Evolutionary conservation across 2,888 invertebrate species (phyloP), one percentile per base, ranked within the genome.

Genomic region (Noctua comes): DNA sequence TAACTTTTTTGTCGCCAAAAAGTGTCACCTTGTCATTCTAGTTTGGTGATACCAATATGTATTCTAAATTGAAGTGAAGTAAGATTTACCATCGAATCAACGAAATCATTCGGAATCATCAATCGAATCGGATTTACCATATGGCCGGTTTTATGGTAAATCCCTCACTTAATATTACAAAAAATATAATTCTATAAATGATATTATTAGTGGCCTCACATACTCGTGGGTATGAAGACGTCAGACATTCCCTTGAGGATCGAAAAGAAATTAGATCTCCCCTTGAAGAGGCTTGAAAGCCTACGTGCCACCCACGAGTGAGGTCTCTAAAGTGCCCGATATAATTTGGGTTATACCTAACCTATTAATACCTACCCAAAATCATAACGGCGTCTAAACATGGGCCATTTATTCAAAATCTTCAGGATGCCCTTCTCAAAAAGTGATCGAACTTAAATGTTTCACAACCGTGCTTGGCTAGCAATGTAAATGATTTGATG

Each of bases 231-330:
- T 18, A 40, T 80, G 65, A 69, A 48, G 48, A 77, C 43, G 40
- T 68, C 51, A 59, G 36, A 69, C 21, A 73, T 69, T 78, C 57
- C n/a, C 5, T 16, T 16, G 51, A 31, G 43, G 59, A 83, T 83
- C 73, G 57, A 65, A 69, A 72, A 59, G 59, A 73, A 82, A 82
- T 82, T 82, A 82, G 68, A 78, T 73, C 36, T 65, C 21, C 43
- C 68, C 83, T 73, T 72, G 57, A 46, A 31, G 46, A 73, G 10
- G 51, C 57, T 65, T 80, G 68, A 80, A 80, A 46, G 59, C 40
- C 27, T 68, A 69, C 80, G 68, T 62, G 46, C 54, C 62, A 27
- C 68, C 66, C 13, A 80, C 54, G 24, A 77, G 71, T 24, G 71
- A n/a, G 62, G 54, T 81, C 43, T 64, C 69, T 11, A 51, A 70